Evolutionary conservation across 1,140 invertebrate genomes (phyloP), one percentile per base, ranked within the genome.

Genomic region (Aricia agestis): DNA sequence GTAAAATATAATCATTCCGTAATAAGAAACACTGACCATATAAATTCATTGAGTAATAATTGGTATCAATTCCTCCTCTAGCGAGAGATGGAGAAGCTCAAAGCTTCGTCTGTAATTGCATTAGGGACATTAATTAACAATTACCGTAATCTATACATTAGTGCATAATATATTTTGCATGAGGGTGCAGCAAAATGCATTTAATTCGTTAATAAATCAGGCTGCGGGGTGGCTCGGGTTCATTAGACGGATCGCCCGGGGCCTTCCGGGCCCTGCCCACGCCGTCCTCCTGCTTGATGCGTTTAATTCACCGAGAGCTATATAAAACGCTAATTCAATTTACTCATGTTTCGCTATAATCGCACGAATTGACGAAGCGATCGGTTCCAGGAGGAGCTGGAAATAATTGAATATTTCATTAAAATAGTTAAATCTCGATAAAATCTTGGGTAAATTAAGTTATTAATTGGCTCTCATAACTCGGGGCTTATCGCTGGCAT

Each of bases 121-220:
- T 59, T 41, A 58, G 58, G 32, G 36, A 52, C 58, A 69, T 25
- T 61, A 69, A 69, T 69, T 61, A 69, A 36, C 59, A 41, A 69
- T 61, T 61, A 63, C 68, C 18, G 17, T 63, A 58, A 68, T 58
- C 45, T 31, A 69, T 69, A 61, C 68, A 63, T 42, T 68, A 19
- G 31, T 77, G 76, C 82, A 84, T 78, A 77, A 79, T 80, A 77
- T 82, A 85, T 83, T 87, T 69, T 83, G 78, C 79, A 84, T 82
- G 82, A 82, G 86, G 85, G 83, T 89, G 89, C 86, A 91, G 78
- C 76, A 88, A 86, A 86, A 90, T 90, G 89, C 87, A 85, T 88
- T 91, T 91, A 91, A 91, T 91, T 90, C 81, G 87, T 91, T 90
- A 91, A 91, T 91, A 91, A 91, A 91, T 91, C 89, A 90, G 87